Base-by-base conservation (phyloP, 2,888 invertebrate species). In the Sussaba pulchella region DNA sequence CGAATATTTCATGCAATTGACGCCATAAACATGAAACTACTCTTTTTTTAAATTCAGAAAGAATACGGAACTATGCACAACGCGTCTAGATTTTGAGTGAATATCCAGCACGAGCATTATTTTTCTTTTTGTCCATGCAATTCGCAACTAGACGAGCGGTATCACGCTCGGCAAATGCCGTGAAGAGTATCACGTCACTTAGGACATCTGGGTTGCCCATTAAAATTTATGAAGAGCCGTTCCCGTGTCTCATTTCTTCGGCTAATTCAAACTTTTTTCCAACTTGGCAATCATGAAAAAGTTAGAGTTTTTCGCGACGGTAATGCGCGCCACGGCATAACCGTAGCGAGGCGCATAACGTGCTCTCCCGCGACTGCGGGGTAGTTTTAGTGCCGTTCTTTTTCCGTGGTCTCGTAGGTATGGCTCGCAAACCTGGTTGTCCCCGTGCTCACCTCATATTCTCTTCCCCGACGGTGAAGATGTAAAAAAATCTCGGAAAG, bases 241-340 rank as follows among this genome's bases (percentile, higher is more conserved):
- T 70, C 73, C 74, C 77, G 59, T 77, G 52, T 78, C 73, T 75
- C 74, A 78, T 81, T 81, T 76, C 71, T 63, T 71, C 64, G 17
- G 81, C 76, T 83, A 80, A 83, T 83, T 80, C 80, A 64, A 81
- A 82, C 73, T 80, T 81, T 77, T 67, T 80, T 61, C 67, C 82
- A 70, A 70, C 76, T 81, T 81, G 45, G 76, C 61, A 66, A 78
- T 78, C 19, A 69, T 63, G 76, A 70, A 81, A 78, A 81, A 73
- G 64, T 69, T 83, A 45, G 50, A 78, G 66, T 73, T 83, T 78
- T 75, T 72, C 66, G 47, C 59, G 69, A 75, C 72, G 72, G 64
- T 50, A 75, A 67, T 66, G 63, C 77, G 26, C 52, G 69, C 45
- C 66, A 12, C 6, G 57, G 9, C 31, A 1, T 26, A 5, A 17